phyloP scores from a whole-genome alignment of 2,888 invertebrate species.

The Zeuzera pyrina region DNA sequence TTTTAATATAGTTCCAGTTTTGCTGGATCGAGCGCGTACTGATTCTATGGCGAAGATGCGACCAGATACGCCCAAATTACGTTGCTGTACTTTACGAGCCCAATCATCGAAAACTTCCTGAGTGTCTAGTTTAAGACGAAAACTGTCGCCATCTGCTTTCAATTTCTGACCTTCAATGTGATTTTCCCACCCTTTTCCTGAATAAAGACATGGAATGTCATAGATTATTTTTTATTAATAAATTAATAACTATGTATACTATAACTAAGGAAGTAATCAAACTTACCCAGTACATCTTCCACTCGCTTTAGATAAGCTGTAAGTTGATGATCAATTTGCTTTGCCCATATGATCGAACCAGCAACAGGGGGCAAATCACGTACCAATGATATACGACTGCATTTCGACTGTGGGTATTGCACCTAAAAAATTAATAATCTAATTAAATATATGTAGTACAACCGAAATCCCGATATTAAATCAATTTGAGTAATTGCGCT shows the following conservation, averaged over 20 bases:
- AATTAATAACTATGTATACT: conserved; percentile 1
- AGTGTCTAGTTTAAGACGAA: conserved; percentile 95
- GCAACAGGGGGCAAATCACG: conserved; percentile 97
- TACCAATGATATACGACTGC: conserved; percentile 90
- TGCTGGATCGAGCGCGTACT: conserved; percentile 82
- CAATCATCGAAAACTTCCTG: conserved; percentile 99
- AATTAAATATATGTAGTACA: no score
- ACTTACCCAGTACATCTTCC: conserved; percentile 94
- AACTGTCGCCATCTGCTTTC: conserved; percentile 98
- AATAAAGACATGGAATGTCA: conserved; percentile 1
- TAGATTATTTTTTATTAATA: not conserved
- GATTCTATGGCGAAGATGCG: conserved; percentile 95
- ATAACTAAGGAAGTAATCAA: not conserved
- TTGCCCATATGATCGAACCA: conserved; percentile 99
- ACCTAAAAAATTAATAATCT: no score
- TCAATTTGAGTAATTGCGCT: no score
- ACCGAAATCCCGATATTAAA: no score
- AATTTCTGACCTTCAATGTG: conserved; percentile 98
- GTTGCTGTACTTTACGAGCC: conserved; percentile 92
- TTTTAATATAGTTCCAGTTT: conserved; percentile 87
- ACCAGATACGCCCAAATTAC: conserved; percentile 94
- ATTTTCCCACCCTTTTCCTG: conserved; percentile 98
- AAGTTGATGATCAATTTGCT: conserved; percentile 97
- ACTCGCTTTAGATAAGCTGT: conserved; percentile 96
- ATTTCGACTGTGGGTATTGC: conserved; percentile 96